Percentiles rank a stretch among this genome's conserved stretches.
phyloP scores from a whole-genome alignment of 2,797 vertebrate genomes.

The Semaprochilodus insignis region DNA sequence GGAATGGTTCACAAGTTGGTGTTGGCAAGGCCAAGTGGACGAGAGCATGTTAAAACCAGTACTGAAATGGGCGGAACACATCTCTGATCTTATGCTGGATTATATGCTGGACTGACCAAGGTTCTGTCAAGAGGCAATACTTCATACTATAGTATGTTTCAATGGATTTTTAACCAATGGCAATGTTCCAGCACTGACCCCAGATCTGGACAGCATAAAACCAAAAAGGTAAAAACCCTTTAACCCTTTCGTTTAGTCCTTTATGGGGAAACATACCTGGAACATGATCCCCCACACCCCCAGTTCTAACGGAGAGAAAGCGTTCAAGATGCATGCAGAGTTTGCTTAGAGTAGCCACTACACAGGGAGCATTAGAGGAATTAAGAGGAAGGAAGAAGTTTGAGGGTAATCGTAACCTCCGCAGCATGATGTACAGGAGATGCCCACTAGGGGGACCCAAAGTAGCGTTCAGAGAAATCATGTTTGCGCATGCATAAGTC shows the following conservation, averaged over 20 bases:
- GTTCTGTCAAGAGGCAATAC: background rate
- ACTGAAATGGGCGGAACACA: background rate
- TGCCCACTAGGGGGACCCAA: slow-evolving; percentile 39
- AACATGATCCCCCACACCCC: slow-evolving; percentile 7
- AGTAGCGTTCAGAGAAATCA: slow-evolving; percentile 55
- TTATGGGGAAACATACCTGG: slow-evolving; percentile 8
- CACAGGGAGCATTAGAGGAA: slow-evolving; percentile 29
- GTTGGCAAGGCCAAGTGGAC: too few relatives aligned
- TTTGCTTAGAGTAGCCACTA: slow-evolving; percentile 18
- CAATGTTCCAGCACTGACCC: background rate
- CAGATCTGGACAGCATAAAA: background rate
- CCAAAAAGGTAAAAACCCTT: background rate
- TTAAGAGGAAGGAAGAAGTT: slow-evolving; percentile 10
- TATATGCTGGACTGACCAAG: background rate
- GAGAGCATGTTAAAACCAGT: too few relatives aligned
- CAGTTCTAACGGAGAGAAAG: slow-evolving; percentile 28
- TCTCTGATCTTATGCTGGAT: background rate
- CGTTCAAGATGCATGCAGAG: slow-evolving; percentile 49
- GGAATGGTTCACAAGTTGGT: too few relatives aligned
- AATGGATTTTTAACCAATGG: background rate
- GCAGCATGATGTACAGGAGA: slow-evolving; percentile 25
- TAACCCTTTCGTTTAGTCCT: background rate
- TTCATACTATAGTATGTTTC: background rate
- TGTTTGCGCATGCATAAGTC: slow-evolving; percentile 61
- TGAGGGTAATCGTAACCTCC: slow-evolving; percentile 32